phyloP scores from a whole-genome alignment of 2,113 vertebrate genomes.

The Chionomys nivalis region DNA sequence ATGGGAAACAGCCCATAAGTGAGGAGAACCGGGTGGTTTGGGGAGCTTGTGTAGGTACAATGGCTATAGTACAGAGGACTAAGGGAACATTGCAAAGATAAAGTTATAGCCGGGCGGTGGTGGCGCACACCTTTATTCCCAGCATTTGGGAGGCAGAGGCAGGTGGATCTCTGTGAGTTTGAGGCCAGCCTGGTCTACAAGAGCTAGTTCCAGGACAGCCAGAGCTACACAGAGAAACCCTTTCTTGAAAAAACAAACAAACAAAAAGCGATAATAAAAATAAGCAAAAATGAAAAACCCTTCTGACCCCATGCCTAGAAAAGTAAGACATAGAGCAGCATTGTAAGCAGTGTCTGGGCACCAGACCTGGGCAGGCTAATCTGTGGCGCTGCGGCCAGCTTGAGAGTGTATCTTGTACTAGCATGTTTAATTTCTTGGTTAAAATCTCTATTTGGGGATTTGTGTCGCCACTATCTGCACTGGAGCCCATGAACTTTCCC shows the following conservation, averaged over 20 bases:
- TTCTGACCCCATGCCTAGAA: neutral
- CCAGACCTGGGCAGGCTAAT: neutral
- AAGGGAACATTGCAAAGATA: neutral
- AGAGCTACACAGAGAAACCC: too few species aligned
- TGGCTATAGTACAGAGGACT: neutral
- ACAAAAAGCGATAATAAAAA: too few species aligned
- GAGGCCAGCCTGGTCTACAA: too few species aligned
- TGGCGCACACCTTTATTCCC: too few species aligned
- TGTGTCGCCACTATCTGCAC: neutral
- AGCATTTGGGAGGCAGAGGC: too few species aligned
- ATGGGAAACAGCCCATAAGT: neutral
- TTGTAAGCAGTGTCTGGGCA: neutral
- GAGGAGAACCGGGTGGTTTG: neutral
- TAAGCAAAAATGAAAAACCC: too few species aligned
- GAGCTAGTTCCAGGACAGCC: too few species aligned
- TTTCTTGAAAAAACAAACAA: too few species aligned
- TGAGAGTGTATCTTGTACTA: neutral
- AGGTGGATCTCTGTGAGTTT: too few species aligned
- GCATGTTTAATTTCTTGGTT: too few species aligned
- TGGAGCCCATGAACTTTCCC: neutral
- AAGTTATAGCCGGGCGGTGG: neutral
- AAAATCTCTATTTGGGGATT: too few species aligned
- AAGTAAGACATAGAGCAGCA: neutral
- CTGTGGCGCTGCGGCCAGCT: neutral
- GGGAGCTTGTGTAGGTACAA: neutral